A percentile compares a stretch with the other conserved stretches of the same genome.
These are phyloP conservation scores for Cordilura impudica DNA, from an alignment of 2,888 invertebrate species.

Conservation along the genomic window DNA sequence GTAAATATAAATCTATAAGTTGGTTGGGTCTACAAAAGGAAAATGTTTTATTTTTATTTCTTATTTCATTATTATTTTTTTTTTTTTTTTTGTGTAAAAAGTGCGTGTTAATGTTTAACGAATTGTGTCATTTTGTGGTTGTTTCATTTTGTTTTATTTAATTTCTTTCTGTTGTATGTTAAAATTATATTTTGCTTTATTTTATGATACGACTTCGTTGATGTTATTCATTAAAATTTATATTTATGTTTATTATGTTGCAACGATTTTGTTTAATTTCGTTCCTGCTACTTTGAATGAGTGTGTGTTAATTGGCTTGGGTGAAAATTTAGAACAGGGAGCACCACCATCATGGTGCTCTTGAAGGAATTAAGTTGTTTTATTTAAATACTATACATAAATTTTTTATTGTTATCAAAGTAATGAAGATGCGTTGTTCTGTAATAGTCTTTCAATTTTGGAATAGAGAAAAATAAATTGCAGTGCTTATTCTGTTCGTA, in stretches of 20 bases:
- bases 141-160: slow-evolving; percentile 37
- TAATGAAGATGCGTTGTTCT: too few species aligned
- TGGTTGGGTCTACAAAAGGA: too few species aligned
- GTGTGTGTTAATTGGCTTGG: slow-evolving; percentile 72
- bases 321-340: slow-evolving; percentile 69
- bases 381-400: too few species aligned
- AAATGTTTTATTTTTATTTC: too few species aligned
- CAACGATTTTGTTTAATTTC: slow-evolving; percentile 67
- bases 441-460: too few species aligned
- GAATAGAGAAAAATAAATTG: too few species aligned
- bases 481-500: too few species aligned
- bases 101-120: slow-evolving; percentile 44
- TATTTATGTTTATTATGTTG: slow-evolving; percentile 76
- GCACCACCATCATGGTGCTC: slow-evolving; percentile 49
- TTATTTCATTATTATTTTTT: too few species aligned
- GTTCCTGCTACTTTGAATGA: slow-evolving; percentile 20
- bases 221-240: slow-evolving; percentile 60
- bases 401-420: too few species aligned
- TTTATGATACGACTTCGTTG: slow-evolving; percentile 18
- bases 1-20: neutral
- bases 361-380: too few species aligned
- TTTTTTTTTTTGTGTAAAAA: neutral
- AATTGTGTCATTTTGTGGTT: slow-evolving; percentile 50
- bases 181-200: slow-evolving; percentile 1
- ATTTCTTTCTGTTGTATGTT: slow-evolving; percentile 31